Conservation (phyloP, 92 coral and sea anemone species). For the Umimayanthus chanpuru region DNA sequence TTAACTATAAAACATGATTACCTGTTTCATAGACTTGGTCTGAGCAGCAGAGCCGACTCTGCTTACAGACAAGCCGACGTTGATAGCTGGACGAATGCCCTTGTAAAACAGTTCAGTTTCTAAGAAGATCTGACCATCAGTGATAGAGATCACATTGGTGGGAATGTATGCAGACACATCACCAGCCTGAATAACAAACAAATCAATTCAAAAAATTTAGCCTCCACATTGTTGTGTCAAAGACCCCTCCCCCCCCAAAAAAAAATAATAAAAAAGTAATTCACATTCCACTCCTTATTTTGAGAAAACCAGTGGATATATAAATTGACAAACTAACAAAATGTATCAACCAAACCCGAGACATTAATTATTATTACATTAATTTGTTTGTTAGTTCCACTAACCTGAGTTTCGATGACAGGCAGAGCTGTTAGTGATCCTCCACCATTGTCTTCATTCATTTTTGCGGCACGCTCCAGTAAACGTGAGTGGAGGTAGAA, state of each 20-base stretch:
- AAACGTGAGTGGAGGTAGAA: constrained; percentile 99
- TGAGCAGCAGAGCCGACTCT: constrained; percentile 99
- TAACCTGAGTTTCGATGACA: constrained; percentile 96
- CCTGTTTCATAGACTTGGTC: constrained; percentile 99
- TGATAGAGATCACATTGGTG: constrained; percentile 99
- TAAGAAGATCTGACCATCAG: constrained; percentile 99
- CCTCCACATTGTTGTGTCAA: too few species aligned
- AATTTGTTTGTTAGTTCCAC: neutral
- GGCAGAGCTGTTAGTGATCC: constrained; percentile 99
- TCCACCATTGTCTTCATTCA: constrained; percentile 95
- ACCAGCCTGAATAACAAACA: constrained; percentile 78
- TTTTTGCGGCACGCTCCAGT: constrained; percentile 98
- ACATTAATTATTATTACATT: neutral
- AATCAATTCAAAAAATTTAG: too few species aligned
- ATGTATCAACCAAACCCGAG: too few species aligned
- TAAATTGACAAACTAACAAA: too few species aligned
- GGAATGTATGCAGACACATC: constrained; percentile 99
- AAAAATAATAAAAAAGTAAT: too few species aligned
- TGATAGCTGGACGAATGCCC: constrained; percentile 99
- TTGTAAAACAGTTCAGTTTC: constrained; percentile 99
- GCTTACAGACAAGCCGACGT: constrained; percentile 98
- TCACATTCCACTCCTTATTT: too few species aligned
- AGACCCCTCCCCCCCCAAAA: too few species aligned
- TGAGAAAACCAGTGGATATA: too few species aligned
- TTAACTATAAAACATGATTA: neutral